phyloP scores from a whole-genome alignment of 64 coral and sea anemone species.

The Anthopleura sola region DNA sequence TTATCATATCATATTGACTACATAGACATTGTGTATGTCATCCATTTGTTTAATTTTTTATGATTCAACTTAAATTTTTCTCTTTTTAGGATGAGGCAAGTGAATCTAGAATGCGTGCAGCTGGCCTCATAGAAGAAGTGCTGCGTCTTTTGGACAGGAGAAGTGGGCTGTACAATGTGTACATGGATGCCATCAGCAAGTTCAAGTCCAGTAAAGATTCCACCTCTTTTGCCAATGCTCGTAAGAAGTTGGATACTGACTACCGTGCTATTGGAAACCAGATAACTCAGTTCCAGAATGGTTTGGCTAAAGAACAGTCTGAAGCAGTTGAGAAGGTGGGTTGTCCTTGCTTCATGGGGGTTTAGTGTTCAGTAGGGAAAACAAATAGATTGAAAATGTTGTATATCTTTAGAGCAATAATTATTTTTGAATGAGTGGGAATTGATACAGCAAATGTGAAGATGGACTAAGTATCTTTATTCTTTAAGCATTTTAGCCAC shows the following conservation, averaged over 20 bases:
- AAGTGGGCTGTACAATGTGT: slow-evolving; percentile 89
- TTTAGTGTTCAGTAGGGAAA: no score
- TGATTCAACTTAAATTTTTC: neutral
- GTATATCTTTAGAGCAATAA: no score
- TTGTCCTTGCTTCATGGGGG: neutral
- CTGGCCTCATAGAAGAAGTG: slow-evolving; percentile 86
- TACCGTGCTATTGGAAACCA: slow-evolving; percentile 87
- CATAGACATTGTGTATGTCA: no score
- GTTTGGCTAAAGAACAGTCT: slow-evolving; percentile 82
- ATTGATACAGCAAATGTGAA: no score
- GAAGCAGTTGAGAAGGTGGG: slow-evolving; percentile 84
- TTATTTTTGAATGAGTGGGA: no score
- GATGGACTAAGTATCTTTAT: no score
- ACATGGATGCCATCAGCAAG: slow-evolving; percentile 84
- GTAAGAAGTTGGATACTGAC: slow-evolving; percentile 92
- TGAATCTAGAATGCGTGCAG: slow-evolving; percentile 92
- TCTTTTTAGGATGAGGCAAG: slow-evolving; percentile 76
- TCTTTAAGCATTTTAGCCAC: no score
- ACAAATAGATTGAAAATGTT: no score
- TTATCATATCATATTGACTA: no score
- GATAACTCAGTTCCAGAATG: slow-evolving; percentile 73
- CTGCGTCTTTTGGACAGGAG: slow-evolving; percentile 82
- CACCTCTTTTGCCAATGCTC: slow-evolving; percentile 75
- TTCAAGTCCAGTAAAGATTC: slow-evolving; percentile 86
- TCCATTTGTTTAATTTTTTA: no score